Evolutionary conservation across 2,113 vertebrate genomes (phyloP).

Genomic region (Uria aalge): DNA sequence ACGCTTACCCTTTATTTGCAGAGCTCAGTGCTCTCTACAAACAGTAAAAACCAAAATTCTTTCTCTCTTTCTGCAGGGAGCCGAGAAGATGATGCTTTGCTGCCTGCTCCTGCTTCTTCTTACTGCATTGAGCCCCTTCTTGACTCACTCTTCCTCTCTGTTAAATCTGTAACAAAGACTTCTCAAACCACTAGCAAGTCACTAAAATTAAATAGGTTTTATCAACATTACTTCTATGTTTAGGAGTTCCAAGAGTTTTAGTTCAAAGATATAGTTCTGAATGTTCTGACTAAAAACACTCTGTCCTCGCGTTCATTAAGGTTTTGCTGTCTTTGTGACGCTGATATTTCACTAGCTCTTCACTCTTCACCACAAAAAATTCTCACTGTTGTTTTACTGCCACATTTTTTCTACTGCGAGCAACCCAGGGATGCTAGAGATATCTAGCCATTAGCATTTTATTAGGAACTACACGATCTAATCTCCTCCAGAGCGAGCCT

Average conservation of each 20-base stretch:
- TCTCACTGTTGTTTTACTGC: neutral
- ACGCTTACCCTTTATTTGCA: neutral
- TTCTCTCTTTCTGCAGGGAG: neutral
- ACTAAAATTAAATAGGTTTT: neutral
- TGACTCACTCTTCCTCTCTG: neutral
- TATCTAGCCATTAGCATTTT: constrained; percentile 26
- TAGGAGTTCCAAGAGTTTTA: neutral
- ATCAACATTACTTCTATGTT: neutral
- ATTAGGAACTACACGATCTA: neutral
- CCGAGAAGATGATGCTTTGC: neutral
- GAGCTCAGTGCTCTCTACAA: neutral
- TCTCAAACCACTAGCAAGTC: neutral
- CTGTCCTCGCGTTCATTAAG: neutral
- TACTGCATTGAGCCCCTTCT: neutral
- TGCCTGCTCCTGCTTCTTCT: neutral
- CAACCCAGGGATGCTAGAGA: neutral
- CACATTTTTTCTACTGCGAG: rapidly evolving
- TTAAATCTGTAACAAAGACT: neutral
- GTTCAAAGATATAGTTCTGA: neutral
- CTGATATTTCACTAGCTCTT: neutral
- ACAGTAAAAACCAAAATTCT: neutral
- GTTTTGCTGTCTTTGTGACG: neutral
- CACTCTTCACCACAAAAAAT: neutral
- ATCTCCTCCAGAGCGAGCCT: neutral
- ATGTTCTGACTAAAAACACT: neutral